Conservation (phyloP, 2,797 vertebrate genomes). For the Margarornis squamiger region DNA sequence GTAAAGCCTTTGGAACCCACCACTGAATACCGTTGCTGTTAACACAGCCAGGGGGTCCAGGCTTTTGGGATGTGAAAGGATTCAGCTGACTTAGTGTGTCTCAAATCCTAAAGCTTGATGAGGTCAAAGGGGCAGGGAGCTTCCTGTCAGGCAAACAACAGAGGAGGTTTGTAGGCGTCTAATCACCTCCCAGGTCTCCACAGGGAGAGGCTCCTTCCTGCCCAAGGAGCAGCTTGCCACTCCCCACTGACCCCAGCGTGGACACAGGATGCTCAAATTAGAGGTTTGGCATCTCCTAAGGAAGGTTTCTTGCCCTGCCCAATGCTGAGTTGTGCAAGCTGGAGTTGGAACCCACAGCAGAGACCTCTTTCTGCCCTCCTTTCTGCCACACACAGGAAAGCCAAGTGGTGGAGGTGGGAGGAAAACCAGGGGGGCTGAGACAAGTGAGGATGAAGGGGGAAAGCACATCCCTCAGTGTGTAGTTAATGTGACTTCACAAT, state of each 20-base stretch:
- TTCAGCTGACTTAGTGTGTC: constrained; percentile 10
- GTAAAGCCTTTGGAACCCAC: neutral
- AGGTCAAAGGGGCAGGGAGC: neutral
- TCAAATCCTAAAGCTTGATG: neutral
- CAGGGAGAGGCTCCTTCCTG: neutral
- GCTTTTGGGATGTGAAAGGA: neutral
- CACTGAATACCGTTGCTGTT: neutral
- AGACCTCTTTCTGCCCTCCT: neutral
- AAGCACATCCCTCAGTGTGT: neutral
- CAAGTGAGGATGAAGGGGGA: rapidly evolving
- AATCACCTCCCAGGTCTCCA: rapidly evolving
- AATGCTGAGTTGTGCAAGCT: neutral
- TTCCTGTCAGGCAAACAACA: neutral
- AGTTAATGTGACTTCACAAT: rapidly evolving
- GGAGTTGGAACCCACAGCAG: neutral
- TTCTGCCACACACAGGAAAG: neutral
- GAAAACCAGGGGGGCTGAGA: neutral
- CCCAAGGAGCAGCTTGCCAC: neutral
- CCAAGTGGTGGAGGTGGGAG: rapidly evolving
- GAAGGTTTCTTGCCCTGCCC: neutral
- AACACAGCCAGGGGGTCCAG: rapidly evolving
- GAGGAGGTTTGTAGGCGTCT: neutral
- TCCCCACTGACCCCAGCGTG: rapidly evolving
- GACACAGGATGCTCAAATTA: neutral
- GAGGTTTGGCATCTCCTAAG: neutral